Evolutionary conservation across 2,797 vertebrate genomes (phyloP), one percentile per base, ranked within the genome.

Genomic region (Podargus strigoides): DNA sequence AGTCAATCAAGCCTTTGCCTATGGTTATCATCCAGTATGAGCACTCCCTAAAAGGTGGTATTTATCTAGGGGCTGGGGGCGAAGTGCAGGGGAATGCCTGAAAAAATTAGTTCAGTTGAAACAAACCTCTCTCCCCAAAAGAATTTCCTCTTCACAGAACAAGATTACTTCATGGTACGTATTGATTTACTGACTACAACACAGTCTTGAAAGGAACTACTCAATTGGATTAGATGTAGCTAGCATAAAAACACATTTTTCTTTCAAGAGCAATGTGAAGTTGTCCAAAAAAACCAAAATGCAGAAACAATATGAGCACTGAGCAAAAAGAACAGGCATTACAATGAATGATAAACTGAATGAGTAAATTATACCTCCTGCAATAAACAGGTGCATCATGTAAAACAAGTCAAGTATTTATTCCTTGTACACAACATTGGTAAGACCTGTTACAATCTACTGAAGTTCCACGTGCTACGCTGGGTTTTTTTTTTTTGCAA

Each of bases 211-310:
- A 91, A 95, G 79, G 67, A 94, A 69, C 69, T 85, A 44, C 80
- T 76, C 85, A 88, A 78, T 47, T 90, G 72, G 81, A 95, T 95
- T 83, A 93, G 78, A 90, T 58, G 56, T 24, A 90, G 74, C 53
- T 82, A 70, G 77, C 82, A 79, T 37, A 93, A 92, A 94, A 85
- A 1, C 44, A 80, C 32, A 27, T 87, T 42, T 50, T 93, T 68
- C 46, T 94, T 81, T 62, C 66, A 83, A 64, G 14, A 93, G 41
- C 68, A 24, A 90, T 12, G 15, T n/a, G 55, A 88, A 86, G 22
- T 53, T 84, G 59, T 73, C 39, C 47, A 81, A 73, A 87, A 78
- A 14, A 30, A 32, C 47, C 47, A 94, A 76, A 95, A 87, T 34
- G 60, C 41, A 76, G 28, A 70, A 92, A 89, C 42, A 69, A 1